Evolutionary conservation across 2,888 invertebrate genomes (phyloP), one percentile per base, ranked within the genome.

Genomic region (Cenopis cana): DNA sequence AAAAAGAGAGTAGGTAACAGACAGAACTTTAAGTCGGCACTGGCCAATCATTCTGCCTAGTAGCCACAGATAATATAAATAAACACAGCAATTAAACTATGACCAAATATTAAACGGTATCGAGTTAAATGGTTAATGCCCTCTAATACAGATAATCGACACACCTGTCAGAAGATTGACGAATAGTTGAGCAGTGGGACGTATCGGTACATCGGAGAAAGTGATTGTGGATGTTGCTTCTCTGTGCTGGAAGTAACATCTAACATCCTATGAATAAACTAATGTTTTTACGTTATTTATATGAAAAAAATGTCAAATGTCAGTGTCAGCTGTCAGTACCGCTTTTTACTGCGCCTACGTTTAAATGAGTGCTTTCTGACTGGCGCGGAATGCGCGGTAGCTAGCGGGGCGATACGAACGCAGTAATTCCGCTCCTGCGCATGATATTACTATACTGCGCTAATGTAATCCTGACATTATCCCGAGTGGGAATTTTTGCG

Each of bases 61-160:
- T 6, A 41, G 46, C 6, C n/a, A 41, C 17, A 46, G n/a, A 55
- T 41, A 29, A 56, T 46, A 59, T 54, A 66, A 59, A 65, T 24
- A n/a, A n/a, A 24, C 2, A 49, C 50, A 55, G 55, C 61, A 67
- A 71, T 67, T 67, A 67, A 71, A 71, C 60, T 61, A 67, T 67
- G 60, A 54, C 62, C 67, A 57, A 57, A 72, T 52, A 78, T 80
- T 81, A 81, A 87, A 88, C 85, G 82, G 85, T 90, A 90, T 91
- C 90, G 88, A 89, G 82, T 90, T 90, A 90, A 91, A 86, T 82
- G 83, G 85, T 84, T 91, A 90, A 90, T 90, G 89, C 89, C 84
- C 81, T 83, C 85, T 87, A 87, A 87, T 82, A 78, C 77, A 85
- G 87, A 88, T 89, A 86, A 88, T 87, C 86, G 82, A 82, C 81